Conservation (phyloP, 2,888 invertebrate species). For the Netelia inedita region DNA sequence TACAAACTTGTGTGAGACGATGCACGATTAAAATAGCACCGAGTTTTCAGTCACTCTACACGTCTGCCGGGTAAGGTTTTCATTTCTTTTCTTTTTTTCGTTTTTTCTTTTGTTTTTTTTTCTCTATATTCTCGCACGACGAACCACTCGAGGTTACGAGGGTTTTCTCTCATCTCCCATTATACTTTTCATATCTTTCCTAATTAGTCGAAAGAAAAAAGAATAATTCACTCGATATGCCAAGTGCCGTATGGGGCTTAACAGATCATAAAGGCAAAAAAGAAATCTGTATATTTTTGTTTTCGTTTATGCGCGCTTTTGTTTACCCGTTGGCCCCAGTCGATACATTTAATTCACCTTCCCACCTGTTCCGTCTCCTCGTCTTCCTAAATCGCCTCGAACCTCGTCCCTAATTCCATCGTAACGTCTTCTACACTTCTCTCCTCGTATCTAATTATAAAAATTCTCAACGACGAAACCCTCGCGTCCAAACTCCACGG, state of each 20-base stretch:
- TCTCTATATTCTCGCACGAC: conserved; percentile 46
- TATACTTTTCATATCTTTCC: conserved; percentile 37
- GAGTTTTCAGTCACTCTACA: conserved; percentile 80
- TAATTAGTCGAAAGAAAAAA: conserved; percentile 48
- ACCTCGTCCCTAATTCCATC: conserved; percentile 51
- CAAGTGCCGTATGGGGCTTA: conserved; percentile 67
- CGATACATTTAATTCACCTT: conserved; percentile 60
- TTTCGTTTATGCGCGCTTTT: conserved; percentile 60
- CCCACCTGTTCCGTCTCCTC: neutral
- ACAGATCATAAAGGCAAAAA: conserved; percentile 65
- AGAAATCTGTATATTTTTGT: conserved; percentile 24
- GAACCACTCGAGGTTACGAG: conserved; percentile 11
- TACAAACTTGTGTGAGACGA: conserved; percentile 81
- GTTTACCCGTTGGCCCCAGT: conserved; percentile 68
- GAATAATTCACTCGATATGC: conserved; percentile 69
- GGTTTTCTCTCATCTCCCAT: conserved; percentile 52
- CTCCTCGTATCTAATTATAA: conserved; percentile 63
- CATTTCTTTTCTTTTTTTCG: conserved; percentile 24
- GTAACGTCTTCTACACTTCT: conserved; percentile 45
- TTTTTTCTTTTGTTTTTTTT: conserved; percentile 15
- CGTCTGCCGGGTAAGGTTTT: conserved; percentile 68
- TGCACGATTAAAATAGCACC: conserved; percentile 84
- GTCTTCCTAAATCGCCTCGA: conserved; percentile 43
- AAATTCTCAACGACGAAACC: conserved; percentile 52
- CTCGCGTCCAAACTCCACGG: conserved; percentile 19